Percentiles rank a stretch among this genome's conserved stretches.
Evolutionary conservation across 1,140 invertebrate genomes (phyloP).

Genomic region (Saccostrea cuccullata): DNA sequence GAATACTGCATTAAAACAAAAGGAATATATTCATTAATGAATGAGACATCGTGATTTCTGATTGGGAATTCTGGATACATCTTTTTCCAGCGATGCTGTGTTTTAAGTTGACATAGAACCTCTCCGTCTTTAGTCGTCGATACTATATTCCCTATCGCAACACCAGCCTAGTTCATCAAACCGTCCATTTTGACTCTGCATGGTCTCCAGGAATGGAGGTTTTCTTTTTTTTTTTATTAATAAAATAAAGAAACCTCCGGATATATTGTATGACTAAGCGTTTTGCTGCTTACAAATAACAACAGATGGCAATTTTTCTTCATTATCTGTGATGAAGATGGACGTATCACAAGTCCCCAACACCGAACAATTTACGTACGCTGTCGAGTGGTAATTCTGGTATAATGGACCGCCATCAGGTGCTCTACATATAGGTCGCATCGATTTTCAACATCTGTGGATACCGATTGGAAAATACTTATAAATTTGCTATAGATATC

Average conservation of each 20-base stretch:
- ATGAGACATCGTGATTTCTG: too few relatives aligned
- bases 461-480: slow-evolving; percentile 19
- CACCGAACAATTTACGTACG: not conserved
- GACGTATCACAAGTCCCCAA: not conserved
- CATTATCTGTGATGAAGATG: slow-evolving; percentile 19
- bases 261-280: not conserved
- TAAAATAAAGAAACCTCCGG: not conserved
- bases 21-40: too few relatives aligned
- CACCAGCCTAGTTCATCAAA: not conserved
- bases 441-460: slow-evolving; percentile 35
- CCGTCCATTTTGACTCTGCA: not conserved
- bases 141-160: too few relatives aligned
- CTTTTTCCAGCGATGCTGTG: too few relatives aligned
- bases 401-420: not conserved
- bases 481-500: slow-evolving; percentile 31
- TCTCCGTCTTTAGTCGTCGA: too few relatives aligned
- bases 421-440: slow-evolving; percentile 2
- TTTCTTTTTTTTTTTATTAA: not conserved
- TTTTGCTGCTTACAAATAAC: not conserved
- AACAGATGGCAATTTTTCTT: slow-evolving; percentile 24
- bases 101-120: too few relatives aligned
- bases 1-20: too few relatives aligned
- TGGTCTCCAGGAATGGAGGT: not conserved
- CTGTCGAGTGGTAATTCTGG: slow-evolving; percentile 11
- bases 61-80: too few relatives aligned